Base-by-base conservation (phyloP, 2,113 vertebrate genomes). In the Poecilia latipinna region DNA sequence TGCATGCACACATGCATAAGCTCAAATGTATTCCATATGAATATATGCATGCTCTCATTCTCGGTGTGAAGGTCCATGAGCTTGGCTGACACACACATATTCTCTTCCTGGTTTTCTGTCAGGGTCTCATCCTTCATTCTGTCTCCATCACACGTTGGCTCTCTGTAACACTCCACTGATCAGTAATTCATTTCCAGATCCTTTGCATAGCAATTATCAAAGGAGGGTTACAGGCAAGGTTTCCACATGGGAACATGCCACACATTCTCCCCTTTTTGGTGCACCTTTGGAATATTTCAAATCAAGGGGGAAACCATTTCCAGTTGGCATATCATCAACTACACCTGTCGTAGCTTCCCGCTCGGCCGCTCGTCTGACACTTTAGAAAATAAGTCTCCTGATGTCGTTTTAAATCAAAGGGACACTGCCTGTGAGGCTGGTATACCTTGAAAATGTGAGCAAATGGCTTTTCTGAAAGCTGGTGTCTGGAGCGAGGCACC, bases 121-220 rank as follows among this genome's bases (percentile, higher is more conserved):
- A 69, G 75, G 82, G 82, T 86, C 77, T 90, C 85, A 93, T 90
- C 91, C 89, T 91, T 93, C 89, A 95, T 95, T 93, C 85, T 79
- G 91, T 90, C 91, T 95, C 90, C 93, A 89, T 88, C 87, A 93
- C 94, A 95, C 79, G 68, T 95, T 93, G 93, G 83, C 74, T 70
- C 93, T 94, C 93, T 67, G 95, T 90, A 95, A 91, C 94, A 96
- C 90, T 93, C 94, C 94, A 93, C 89, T 95, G 93, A 95, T 95
- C 94, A 95, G 93, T 95, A 95, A 95, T 96, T 96, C 94, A 93
- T 93, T 95, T 95, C 92, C 73, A 91, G 90, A 89, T 90, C 89
- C 94, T 95, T 89, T 93, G 89, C 90, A 93, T 95, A 91, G 90
- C 93, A 96, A 94, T 96, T 96, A 96, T 95, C 95, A 95, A 83